These are phyloP conservation scores for Drosophila truncata DNA, from an alignment of 1,140 invertebrate species.

Conservation along the genomic window DNA sequence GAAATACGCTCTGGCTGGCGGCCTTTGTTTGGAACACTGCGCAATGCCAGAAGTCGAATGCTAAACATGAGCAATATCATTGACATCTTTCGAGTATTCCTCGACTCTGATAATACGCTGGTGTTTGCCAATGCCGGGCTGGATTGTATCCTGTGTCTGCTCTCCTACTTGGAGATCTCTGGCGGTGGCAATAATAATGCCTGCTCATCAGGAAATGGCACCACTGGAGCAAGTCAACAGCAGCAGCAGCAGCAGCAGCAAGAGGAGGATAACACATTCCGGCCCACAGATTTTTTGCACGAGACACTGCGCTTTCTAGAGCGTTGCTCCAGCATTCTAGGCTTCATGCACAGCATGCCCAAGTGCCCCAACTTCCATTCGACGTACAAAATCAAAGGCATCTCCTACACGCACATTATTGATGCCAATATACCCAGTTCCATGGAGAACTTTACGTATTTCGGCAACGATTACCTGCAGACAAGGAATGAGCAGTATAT, in stretches of 20 bases:
- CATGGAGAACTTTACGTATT: conserved; percentile 87
- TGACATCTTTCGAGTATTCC: conserved; percentile 96
- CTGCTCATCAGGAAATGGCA: conserved; percentile 85
- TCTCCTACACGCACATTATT: conserved; percentile 91
- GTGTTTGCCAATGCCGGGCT: conserved; percentile 97
- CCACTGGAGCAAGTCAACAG: background rate
- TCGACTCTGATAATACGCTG: conserved; percentile 95
- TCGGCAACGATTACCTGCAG: conserved; percentile 85
- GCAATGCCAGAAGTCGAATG: conserved; percentile 90
- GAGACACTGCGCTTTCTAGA: conserved; percentile 94
- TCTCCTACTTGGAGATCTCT: conserved; percentile 87
- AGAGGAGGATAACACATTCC: conserved; percentile 76
- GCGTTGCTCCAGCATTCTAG: conserved; percentile 93
- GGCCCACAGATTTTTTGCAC: conserved; percentile 90
- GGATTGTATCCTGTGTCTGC: conserved; percentile 95
- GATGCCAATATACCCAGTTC: conserved; percentile 94
- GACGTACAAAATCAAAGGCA: conserved; percentile 93
- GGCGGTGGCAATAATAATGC: conserved; percentile 83
- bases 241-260: conserved; percentile 69
- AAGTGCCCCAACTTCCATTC: conserved; percentile 97
- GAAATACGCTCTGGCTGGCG: conserved; percentile 97
- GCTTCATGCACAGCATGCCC: conserved; percentile 97
- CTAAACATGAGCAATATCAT: conserved; percentile 90
- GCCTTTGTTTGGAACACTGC: conserved; percentile 95
- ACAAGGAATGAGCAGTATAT: conserved; percentile 84